phyloP scores from a whole-genome alignment of 2,113 vertebrate genomes.

The Anguilla japonica region DNA sequence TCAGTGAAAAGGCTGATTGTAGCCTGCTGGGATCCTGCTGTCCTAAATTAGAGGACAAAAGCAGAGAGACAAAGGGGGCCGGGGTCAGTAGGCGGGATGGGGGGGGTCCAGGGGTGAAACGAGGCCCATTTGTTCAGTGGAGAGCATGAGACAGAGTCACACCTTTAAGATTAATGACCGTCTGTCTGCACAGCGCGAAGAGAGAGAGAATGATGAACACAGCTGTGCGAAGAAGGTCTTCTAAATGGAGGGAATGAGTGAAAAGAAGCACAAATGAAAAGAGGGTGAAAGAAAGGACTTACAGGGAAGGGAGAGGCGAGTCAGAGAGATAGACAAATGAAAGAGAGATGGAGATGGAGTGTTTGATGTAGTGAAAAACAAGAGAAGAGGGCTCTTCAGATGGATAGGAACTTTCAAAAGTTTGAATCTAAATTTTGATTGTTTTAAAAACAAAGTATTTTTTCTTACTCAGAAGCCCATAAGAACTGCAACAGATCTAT shows the following conservation, averaged over 20 bases:
- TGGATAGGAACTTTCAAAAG: background rate
- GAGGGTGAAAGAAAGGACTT: background rate
- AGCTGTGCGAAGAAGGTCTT: background rate
- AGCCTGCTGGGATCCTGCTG: background rate
- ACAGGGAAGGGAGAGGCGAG: background rate
- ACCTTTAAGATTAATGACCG: background rate
- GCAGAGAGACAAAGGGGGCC: background rate
- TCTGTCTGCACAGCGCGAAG: background rate
- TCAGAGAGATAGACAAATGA: constrained; percentile 13
- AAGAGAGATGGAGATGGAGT: background rate
- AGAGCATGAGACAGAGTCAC: background rate
- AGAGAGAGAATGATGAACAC: background rate
- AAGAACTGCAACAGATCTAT: background rate
- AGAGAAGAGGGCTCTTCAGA: background rate
- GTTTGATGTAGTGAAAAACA: background rate
- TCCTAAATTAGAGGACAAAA: background rate
- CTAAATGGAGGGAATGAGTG: background rate
- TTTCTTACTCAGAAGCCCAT: background rate
- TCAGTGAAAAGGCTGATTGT: background rate
- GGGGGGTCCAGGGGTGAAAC: background rate
- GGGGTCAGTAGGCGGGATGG: background rate
- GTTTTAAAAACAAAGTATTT: background rate
- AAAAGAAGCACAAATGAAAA: background rate
- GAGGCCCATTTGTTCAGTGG: background rate
- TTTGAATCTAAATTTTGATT: background rate